phyloP scores from a whole-genome alignment of 2,888 invertebrate species.

The Coleophora flavipennella region DNA sequence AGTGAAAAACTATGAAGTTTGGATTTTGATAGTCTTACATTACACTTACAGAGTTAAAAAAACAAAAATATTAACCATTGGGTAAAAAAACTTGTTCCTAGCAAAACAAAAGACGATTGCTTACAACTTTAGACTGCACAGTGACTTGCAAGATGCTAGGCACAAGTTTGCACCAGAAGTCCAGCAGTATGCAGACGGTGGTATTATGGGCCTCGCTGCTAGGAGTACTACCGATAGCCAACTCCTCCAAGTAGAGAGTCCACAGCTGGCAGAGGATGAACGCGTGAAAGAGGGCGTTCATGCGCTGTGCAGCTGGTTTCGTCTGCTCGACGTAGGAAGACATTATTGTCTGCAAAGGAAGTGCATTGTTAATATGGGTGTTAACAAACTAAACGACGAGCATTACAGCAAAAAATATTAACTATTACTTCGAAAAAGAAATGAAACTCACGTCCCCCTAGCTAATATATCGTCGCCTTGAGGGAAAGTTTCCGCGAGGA shows the following conservation, averaged over 20 bases:
- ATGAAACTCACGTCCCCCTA: too few species aligned
- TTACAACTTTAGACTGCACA: constrained; percentile 82
- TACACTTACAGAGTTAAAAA: too few species aligned
- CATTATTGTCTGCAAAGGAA: constrained; percentile 84
- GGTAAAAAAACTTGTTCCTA: too few species aligned
- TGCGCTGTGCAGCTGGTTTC: constrained; percentile 83
- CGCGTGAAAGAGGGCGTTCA: constrained; percentile 97
- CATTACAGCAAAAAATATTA: too few species aligned
- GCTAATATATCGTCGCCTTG: too few species aligned
- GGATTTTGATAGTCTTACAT: too few species aligned
- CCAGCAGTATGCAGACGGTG: constrained; percentile 88
- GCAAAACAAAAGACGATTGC: constrained; percentile 23
- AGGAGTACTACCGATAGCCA: constrained; percentile 77
- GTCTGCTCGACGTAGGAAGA: constrained; percentile 97
- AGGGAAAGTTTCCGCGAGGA: too few species aligned
- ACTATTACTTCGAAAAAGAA: too few species aligned
- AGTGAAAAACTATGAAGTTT: too few species aligned
- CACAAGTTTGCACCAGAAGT: constrained; percentile 99
- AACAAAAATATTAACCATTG: too few species aligned
- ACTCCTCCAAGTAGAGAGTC: constrained; percentile 97
- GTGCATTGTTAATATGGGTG: background rate
- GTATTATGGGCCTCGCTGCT: constrained; percentile 81
- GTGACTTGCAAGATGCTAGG: constrained; percentile 95
- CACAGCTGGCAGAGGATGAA: constrained; percentile 98
- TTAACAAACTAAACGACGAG: too few species aligned